Conservation (phyloP, 2,113 vertebrate species). For the Muscicapa adusta region DNA sequence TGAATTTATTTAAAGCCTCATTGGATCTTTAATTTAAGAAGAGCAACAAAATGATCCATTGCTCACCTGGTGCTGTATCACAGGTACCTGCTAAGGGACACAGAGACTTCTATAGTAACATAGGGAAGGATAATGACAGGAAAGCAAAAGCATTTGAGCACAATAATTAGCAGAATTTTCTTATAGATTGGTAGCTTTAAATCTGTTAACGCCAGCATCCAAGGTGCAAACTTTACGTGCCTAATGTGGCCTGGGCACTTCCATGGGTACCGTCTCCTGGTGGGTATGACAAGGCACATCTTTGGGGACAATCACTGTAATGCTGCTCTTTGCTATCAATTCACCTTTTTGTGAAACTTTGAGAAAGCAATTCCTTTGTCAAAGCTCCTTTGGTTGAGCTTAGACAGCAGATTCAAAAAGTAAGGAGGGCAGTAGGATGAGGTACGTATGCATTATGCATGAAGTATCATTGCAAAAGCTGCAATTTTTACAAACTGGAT, state of each 20-base stretch:
- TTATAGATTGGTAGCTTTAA: not conserved
- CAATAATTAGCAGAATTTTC: not conserved
- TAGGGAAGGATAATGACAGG: not conserved
- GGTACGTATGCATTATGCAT: not conserved
- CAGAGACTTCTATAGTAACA: not conserved
- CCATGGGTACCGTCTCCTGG: rapidly evolving
- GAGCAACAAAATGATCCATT: not conserved
- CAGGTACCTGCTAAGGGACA: not conserved
- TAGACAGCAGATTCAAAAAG: not conserved
- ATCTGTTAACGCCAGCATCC: not conserved
- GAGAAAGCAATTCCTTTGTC: not conserved
- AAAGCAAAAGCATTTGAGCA: not conserved
- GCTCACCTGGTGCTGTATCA: not conserved
- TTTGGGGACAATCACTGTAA: not conserved
- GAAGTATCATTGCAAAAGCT: not conserved
- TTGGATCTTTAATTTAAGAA: not conserved
- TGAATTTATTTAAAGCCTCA: not conserved
- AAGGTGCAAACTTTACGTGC: rapidly evolving
- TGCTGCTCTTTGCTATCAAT: not conserved
- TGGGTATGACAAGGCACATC: not conserved
- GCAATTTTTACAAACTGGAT: not conserved
- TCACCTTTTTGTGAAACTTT: not conserved
- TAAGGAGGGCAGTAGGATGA: not conserved
- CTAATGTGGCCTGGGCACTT: not conserved
- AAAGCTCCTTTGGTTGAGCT: not conserved